phyloP scores from a whole-genome alignment of 2,888 invertebrate genomes.

The Neoaliturus tenellus region DNA sequence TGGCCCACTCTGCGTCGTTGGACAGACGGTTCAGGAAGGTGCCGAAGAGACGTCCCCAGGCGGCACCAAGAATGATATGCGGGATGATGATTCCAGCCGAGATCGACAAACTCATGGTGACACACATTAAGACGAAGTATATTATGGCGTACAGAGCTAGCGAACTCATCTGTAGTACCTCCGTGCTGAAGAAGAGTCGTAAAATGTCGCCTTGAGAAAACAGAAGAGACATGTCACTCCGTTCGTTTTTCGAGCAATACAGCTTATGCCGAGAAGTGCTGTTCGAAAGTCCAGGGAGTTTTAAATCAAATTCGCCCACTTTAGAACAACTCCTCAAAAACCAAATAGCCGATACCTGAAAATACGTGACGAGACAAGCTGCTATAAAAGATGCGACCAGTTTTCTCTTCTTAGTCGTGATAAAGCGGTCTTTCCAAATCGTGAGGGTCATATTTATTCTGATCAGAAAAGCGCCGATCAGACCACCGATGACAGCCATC shows the following conservation, averaged over 20 bases:
- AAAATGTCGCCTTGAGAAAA: conserved; percentile 78
- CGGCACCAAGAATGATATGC: conserved; percentile 77
- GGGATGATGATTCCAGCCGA: conserved; percentile 80
- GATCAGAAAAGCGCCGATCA: conserved; percentile 75
- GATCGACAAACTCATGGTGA: conserved; percentile 78
- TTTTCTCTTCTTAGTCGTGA: conserved; percentile 38
- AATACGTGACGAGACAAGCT: not conserved
- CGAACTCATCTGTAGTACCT: conserved; percentile 10
- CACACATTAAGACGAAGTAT: conserved; percentile 76
- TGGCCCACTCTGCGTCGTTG: conserved; percentile 69
- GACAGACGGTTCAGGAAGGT: conserved; percentile 70
- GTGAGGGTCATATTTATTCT: conserved; percentile 53
- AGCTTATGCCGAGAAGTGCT: conserved; percentile 66
- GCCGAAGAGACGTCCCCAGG: conserved; percentile 78
- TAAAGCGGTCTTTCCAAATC: conserved; percentile 45
- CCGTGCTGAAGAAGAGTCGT: not conserved
- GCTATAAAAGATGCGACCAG: conserved; percentile 26
- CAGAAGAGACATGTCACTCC: conserved; percentile 75
- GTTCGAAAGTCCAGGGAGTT: not conserved
- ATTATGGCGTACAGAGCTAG: conserved; percentile 72
- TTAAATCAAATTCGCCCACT: not conserved
- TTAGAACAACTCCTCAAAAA: not conserved
- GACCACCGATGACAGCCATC: conserved; percentile 76
- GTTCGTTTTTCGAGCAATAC: conserved; percentile 76
- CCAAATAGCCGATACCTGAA: not conserved